Evolutionary conservation across 2,888 invertebrate species (phyloP).

Genomic region (Acleris literana): DNA sequence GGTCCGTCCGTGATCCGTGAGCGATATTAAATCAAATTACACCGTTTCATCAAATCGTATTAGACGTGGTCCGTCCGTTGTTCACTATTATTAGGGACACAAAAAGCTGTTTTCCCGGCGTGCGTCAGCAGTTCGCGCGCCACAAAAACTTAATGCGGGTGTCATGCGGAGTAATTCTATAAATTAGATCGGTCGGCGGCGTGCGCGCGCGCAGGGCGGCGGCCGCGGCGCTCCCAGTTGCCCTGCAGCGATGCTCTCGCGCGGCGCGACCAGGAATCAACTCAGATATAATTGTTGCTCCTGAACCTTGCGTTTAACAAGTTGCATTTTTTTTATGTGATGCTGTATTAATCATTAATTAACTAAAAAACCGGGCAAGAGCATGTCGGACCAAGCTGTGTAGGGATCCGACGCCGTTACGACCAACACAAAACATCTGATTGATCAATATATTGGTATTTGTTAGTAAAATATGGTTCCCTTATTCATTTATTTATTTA

Average conservation of each 20-base stretch:
- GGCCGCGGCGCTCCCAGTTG: background rate
- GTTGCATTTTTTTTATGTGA: too few relatives aligned
- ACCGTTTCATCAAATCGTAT: constrained; percentile 35
- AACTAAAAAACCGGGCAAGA: too few relatives aligned
- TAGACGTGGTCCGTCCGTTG: constrained; percentile 32
- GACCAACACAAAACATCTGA: too few relatives aligned
- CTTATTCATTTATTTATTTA: too few relatives aligned
- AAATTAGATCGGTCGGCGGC: constrained; percentile 52
- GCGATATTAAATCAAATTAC: constrained; percentile 34
- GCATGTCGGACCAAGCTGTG: too few relatives aligned
- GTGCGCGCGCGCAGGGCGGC: constrained; percentile 43
- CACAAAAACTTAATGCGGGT: constrained; percentile 33
- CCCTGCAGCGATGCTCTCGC: background rate
- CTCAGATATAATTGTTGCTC: too few relatives aligned
- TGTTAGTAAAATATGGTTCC: too few relatives aligned
- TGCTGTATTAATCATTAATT: too few relatives aligned
- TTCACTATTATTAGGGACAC: constrained; percentile 34
- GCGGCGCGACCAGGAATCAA: background rate
- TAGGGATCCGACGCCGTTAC: too few relatives aligned
- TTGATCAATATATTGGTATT: too few relatives aligned
- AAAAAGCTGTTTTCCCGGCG: constrained; percentile 25
- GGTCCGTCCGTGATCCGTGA: constrained; percentile 17
- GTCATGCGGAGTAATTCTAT: constrained; percentile 45
- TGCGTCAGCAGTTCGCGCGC: constrained; percentile 35
- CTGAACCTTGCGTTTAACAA: too few relatives aligned